Evolutionary conservation across 2,797 vertebrate genomes (phyloP), one percentile per base, ranked within the genome.

Genomic region (Vespertilio murinus): DNA sequence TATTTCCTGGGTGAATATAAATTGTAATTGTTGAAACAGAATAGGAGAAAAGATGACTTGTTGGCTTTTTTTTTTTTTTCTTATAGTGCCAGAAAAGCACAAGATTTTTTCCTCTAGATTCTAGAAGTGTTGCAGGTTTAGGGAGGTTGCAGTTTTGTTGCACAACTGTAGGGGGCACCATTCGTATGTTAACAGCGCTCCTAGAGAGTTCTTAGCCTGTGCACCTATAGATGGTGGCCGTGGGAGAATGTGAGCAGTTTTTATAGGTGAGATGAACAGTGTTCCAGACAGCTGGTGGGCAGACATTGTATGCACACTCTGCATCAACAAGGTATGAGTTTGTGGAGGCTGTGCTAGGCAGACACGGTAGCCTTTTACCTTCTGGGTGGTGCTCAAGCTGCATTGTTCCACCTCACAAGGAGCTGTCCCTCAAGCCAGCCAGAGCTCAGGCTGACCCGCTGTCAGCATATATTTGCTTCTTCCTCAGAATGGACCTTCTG

Each of bases 401-500:
- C 20, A 1, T 16, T 33, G 35, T 45, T 40, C 40, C 18, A 0
- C 11, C 40, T 92, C 45, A 11, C 6, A 22, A 25, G 9, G 61
- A 70, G 65, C 87, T 40, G 45, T 52, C 67, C 10, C 45, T 52
- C 42, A 40, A 71, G 40, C 74, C 47, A 56, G 2, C 35, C 7
- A 23, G 52, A 38, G 56, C 54, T 8, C 52, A 88, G 89, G 7
- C 35, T 56, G 23, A 56, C 75, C 90, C 40, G 59, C 59, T n/a
- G 56, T 93, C 75, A 59, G 71, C 64, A 30, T 77, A 17, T 17
- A 23, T 88, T 78, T 85, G 54, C 77, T 61, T 61, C 49, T 74
- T 74, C 65, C 33, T 91, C 73, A 74, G 54, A 80, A 42, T 35
- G 45, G 94, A 54, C 65, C 40, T 86, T 93, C 54, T 70, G 35